Conservation (phyloP, 1,140 invertebrate species). For the Drosophila pruinosa region DNA sequence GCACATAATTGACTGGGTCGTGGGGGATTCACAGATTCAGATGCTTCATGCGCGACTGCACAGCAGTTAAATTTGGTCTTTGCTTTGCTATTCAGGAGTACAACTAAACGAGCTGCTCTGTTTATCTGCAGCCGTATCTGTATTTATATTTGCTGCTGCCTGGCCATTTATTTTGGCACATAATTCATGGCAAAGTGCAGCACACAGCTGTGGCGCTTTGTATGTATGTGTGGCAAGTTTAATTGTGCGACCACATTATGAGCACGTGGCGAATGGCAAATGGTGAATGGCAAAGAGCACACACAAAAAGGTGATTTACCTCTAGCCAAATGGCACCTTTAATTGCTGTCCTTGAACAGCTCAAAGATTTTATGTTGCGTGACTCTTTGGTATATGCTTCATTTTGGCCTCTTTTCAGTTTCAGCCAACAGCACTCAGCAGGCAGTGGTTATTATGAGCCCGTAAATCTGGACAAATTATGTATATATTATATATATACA, state of each 20-base stretch:
- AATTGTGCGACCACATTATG: conserved; percentile 74
- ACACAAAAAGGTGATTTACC: conserved; percentile 28
- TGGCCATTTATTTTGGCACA: conserved; percentile 38
- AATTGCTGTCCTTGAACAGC: conserved; percentile 21
- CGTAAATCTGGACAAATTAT: background rate
- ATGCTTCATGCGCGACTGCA: conserved; percentile 70
- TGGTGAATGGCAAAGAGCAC: background rate
- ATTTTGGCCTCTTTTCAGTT: background rate
- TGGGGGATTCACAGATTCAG: conserved; percentile 26
- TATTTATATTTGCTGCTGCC: background rate
- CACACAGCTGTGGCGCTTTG: conserved; percentile 9
- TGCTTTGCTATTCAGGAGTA: conserved; percentile 38
- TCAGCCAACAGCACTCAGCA: background rate
- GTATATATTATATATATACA: background rate
- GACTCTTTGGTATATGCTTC: conserved; percentile 2
- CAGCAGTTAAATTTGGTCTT: conserved; percentile 72
- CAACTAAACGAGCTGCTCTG: conserved; percentile 1
- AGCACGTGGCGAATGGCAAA: conserved; percentile 40
- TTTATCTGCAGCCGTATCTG: conserved; percentile 5
- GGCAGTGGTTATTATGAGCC: background rate
- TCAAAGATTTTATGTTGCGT: conserved; percentile 32
- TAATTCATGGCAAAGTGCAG: conserved; percentile 61
- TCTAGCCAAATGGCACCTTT: conserved; percentile 4
- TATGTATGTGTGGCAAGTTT: conserved; percentile 52
- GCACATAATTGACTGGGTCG: conserved; percentile 68